phyloP scores from a whole-genome alignment of 2,797 vertebrate species.

The Girardinus metallicus region DNA sequence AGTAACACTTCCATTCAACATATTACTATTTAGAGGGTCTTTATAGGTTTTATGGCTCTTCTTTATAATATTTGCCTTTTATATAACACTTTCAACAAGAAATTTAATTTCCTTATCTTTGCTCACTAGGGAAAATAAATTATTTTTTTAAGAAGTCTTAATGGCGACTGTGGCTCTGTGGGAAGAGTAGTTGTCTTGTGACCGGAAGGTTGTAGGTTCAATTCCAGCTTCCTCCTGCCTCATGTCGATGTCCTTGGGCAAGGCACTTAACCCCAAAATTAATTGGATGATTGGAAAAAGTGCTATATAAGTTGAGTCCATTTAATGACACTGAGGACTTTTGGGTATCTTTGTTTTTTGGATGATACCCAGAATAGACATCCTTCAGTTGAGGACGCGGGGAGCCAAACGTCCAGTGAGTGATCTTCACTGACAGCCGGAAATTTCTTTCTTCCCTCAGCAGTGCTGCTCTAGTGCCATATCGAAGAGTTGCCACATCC shows the following conservation, averaged over 20 bases:
- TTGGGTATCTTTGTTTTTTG: not conserved
- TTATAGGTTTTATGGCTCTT: not conserved
- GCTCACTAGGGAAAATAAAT: not conserved
- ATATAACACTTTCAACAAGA: not conserved
- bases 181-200: too few species aligned
- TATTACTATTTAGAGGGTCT: not conserved
- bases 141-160: not conserved
- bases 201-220: too few species aligned
- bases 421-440: not conserved
- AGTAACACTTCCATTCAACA: not conserved
- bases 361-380: not conserved
- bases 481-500: not conserved
- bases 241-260: too few species aligned
- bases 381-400: not conserved
- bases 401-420: not conserved
- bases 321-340: not conserved
- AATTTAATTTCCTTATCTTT: not conserved
- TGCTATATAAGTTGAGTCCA: too few species aligned
- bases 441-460: not conserved
- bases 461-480: not conserved
- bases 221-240: too few species aligned
- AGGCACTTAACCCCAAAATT: too few species aligned
- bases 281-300: too few species aligned
- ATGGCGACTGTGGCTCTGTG: too few species aligned
- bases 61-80: not conserved